These are phyloP conservation scores for Monodelphis domestica DNA, from an alignment of 2,797 vertebrate species.

Conservation along the genomic window DNA sequence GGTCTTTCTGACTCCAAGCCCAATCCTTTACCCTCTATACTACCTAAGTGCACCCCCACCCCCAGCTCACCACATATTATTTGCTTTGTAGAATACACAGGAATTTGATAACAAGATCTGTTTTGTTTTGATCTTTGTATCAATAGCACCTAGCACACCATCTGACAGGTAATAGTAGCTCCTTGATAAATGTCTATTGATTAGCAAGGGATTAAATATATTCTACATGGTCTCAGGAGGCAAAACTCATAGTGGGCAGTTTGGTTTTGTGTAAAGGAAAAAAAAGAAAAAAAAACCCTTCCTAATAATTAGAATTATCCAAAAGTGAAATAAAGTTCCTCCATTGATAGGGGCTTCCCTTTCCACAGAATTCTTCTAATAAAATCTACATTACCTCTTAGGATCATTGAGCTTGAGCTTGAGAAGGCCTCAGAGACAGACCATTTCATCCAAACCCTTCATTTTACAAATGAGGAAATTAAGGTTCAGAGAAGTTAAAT, in stretches of 20 bases:
- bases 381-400: background rate
- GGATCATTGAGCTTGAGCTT: background rate
- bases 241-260: background rate
- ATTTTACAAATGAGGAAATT: background rate
- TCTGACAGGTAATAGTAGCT: background rate
- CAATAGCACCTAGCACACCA: background rate
- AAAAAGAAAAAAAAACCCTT: background rate
- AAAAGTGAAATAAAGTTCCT: background rate
- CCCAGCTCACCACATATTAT: too few species aligned
- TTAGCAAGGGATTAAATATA: background rate
- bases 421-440: background rate
- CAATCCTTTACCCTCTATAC: background rate
- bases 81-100: background rate
- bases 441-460: background rate
- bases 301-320: background rate
- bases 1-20: background rate
- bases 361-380: background rate
- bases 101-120: background rate
- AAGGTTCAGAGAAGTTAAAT: background rate
- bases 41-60: too few species aligned
- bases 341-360: background rate
- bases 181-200: background rate
- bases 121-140: background rate
- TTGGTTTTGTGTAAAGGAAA: background rate
- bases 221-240: background rate